phyloP scores from a whole-genome alignment of 2,113 vertebrate species.

The Bostrychus sinensis region DNA sequence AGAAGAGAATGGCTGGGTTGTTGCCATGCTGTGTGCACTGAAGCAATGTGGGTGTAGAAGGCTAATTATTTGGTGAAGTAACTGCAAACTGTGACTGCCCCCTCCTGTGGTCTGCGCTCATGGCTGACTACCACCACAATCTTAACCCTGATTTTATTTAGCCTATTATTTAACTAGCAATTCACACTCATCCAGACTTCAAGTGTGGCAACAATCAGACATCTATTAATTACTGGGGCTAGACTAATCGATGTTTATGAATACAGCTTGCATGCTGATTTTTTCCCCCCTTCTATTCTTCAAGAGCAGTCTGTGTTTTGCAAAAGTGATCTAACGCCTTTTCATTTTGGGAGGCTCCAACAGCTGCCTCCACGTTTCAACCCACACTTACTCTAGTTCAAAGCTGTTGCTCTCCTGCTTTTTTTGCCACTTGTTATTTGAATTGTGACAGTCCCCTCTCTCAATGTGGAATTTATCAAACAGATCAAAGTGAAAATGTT shows the following conservation, averaged over 20 bases:
- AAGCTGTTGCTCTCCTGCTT: constrained; percentile 24
- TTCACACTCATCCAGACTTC: constrained; percentile 25
- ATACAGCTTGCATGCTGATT: too few species aligned
- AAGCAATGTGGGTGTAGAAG: constrained; percentile 28
- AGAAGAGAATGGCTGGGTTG: constrained; percentile 7
- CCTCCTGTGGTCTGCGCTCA: constrained; percentile 56
- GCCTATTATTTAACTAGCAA: constrained; percentile 62
- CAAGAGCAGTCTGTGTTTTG: constrained; percentile 6
- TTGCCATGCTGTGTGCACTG: constrained; percentile 44
- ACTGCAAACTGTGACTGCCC: constrained; percentile 47
- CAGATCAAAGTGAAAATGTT: constrained; percentile 62
- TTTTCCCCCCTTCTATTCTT: too few species aligned
- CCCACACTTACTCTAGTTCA: constrained; percentile 31
- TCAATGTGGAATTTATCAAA: constrained; percentile 51
- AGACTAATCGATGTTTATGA: constrained; percentile 45
- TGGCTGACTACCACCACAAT: constrained; percentile 68
- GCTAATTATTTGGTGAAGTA: constrained; percentile 73
- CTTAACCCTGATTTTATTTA: constrained; percentile 72
- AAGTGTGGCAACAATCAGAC: constrained; percentile 40
- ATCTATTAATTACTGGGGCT: constrained; percentile 48
- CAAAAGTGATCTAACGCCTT: constrained; percentile 10
- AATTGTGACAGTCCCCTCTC: constrained; percentile 48
- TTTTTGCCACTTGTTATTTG: constrained; percentile 57
- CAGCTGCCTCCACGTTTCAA: constrained; percentile 12
- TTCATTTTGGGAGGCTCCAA: constrained; percentile 13